Evolutionary conservation across 2,797 vertebrate genomes (phyloP).

Genomic region (Falco columbarius): DNA sequence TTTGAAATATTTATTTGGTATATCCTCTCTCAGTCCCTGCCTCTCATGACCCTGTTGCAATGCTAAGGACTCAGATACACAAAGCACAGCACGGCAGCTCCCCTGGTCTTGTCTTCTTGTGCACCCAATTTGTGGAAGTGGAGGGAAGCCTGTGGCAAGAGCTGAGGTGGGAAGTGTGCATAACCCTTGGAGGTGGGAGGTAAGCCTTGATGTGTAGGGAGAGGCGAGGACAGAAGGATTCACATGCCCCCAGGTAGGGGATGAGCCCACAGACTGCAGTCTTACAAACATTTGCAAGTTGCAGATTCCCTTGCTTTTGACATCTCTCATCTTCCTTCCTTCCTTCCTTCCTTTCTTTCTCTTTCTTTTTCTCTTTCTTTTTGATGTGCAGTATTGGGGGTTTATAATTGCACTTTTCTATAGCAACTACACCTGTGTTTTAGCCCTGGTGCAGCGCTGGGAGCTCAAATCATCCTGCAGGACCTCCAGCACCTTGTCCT

Average conservation of each 20-base stretch:
- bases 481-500: neutral
- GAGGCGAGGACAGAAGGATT: neutral
- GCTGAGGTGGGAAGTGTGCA: fast-evolving
- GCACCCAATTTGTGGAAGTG: fast-evolving
- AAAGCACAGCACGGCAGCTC: neutral
- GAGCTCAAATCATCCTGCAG: fast-evolving
- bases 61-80: neutral
- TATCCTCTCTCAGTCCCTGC: neutral
- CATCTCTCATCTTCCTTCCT: neutral
- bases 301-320: neutral
- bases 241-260: neutral
- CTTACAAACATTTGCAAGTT: neutral
- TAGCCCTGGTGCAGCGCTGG: neutral
- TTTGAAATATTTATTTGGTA: neutral
- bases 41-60: neutral
- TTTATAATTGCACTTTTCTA: neutral
- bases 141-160: neutral
- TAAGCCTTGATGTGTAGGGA: neutral
- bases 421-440: neutral
- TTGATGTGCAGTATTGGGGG: neutral
- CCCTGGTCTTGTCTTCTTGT: neutral
- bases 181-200: neutral
- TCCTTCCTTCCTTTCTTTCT: too few species aligned
- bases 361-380: too few species aligned
- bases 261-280: neutral